These are phyloP conservation scores for Clarias magur DNA, from an alignment of 2,113 vertebrate genomes.

Conservation along the genomic window DNA sequence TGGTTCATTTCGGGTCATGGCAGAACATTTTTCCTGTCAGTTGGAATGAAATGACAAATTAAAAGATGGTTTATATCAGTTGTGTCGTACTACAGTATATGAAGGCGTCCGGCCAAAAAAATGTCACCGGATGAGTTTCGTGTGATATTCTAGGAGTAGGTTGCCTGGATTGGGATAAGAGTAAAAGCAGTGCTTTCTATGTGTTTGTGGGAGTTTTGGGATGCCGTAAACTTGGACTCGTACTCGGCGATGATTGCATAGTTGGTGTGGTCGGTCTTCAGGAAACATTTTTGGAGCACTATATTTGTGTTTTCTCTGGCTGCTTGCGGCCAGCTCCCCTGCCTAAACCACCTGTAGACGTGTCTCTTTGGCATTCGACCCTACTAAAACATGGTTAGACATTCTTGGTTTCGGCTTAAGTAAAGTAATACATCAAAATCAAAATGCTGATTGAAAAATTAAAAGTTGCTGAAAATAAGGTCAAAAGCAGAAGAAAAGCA, in stretches of 20 bases:
- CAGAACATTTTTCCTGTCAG: slow-evolving; percentile 1
- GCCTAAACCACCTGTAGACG: slow-evolving; percentile 55
- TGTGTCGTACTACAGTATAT: neutral
- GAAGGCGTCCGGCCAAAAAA: neutral
- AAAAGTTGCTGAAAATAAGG: slow-evolving; percentile 7
- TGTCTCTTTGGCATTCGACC: slow-evolving; percentile 45
- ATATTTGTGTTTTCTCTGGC: slow-evolving; percentile 56
- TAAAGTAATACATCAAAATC: slow-evolving; percentile 38
- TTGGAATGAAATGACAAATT: slow-evolving; percentile 9
- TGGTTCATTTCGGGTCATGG: neutral
- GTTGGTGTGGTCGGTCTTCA: slow-evolving; percentile 51
- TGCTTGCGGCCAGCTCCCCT: slow-evolving; percentile 50
- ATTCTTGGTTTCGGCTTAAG: slow-evolving; percentile 40
- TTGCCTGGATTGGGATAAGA: slow-evolving; percentile 34
- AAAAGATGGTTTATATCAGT: slow-evolving; percentile 3
- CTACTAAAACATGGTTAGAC: slow-evolving; percentile 43
- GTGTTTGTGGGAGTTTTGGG: slow-evolving; percentile 52
- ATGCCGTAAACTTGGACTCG: slow-evolving; percentile 50
- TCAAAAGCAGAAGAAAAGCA: slow-evolving; percentile 13
- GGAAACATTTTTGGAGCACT: slow-evolving; percentile 56
- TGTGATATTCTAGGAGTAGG: slow-evolving; percentile 26
- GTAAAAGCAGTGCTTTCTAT: slow-evolving; percentile 34
- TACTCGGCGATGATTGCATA: slow-evolving; percentile 50
- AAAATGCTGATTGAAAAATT: slow-evolving; percentile 24
- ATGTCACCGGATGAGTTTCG: slow-evolving; percentile 11